A percentile compares a stretch with the other conserved stretches of the same genome.
Conservation (phyloP, 2,113 vertebrate genomes). For the Carollia perspicillata region DNA sequence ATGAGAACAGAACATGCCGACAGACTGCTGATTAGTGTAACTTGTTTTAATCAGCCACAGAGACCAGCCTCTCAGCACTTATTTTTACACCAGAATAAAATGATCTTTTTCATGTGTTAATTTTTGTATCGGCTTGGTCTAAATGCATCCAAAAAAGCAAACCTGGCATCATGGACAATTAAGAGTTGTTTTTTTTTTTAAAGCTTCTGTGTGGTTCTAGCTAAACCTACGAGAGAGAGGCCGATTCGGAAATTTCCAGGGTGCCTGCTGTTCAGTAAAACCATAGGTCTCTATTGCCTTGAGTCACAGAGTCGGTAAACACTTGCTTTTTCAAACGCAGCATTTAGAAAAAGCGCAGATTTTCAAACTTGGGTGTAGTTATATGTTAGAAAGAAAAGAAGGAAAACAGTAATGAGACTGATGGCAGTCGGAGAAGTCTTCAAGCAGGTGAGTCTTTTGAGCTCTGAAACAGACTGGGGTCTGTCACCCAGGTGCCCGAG, state of each 20-base stretch:
- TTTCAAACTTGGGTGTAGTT: background rate
- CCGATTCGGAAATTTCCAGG: background rate
- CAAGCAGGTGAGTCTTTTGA: background rate
- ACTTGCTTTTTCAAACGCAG: background rate
- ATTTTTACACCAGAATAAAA: background rate
- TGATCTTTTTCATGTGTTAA: background rate
- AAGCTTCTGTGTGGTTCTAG: background rate
- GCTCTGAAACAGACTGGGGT: slow-evolving; percentile 3
- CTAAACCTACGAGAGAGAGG: background rate
- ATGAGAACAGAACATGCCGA: background rate
- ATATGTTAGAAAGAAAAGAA: background rate
- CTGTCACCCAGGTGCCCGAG: background rate
- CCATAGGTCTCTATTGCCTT: background rate
- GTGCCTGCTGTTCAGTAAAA: background rate
- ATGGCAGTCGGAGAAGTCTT: background rate
- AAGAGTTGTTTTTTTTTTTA: too few relatives aligned
- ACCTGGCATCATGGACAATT: background rate
- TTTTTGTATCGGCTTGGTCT: background rate
- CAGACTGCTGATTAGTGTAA: background rate
- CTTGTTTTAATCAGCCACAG: background rate
- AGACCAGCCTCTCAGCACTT: background rate
- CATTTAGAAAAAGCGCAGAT: background rate
- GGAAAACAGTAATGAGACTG: background rate
- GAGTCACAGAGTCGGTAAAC: background rate
- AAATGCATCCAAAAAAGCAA: background rate